Conservation (phyloP, 2,797 vertebrate species). For the Falco concolor region DNA sequence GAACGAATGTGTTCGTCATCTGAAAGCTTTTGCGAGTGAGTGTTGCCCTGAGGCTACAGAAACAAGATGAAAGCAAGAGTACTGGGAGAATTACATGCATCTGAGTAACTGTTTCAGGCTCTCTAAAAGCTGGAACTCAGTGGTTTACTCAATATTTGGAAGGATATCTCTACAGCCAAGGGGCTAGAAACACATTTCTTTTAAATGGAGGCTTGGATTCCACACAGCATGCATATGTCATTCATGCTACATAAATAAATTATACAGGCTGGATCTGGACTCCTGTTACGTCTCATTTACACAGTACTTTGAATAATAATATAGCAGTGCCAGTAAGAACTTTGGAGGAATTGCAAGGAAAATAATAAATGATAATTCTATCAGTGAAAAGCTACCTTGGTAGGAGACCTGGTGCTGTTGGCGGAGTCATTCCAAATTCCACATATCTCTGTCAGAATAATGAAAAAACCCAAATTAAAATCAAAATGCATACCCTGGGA, state of each 20-base stretch:
- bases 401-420: constrained; percentile 82
- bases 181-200: neutral
- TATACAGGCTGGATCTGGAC: neutral
- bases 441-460: constrained; percentile 82
- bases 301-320: neutral
- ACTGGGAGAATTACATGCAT: neutral
- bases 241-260: neutral
- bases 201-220: neutral
- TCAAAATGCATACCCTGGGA: neutral
- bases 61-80: neutral
- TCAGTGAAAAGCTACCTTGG: constrained; percentile 78
- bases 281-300: neutral
- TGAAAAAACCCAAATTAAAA: neutral
- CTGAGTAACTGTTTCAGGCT: constrained; percentile 6
- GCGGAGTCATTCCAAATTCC: constrained; percentile 88
- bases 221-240: neutral
- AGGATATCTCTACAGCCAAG: neutral
- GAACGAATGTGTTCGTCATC: neutral
- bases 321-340: neutral
- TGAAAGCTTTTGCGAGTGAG: neutral
- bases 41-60: neutral
- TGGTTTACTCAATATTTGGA: neutral
- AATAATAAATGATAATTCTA: neutral
- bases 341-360: neutral
- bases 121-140: neutral